Base-by-base conservation (phyloP, 2,797 vertebrate genomes). In the Chromis chromis region DNA sequence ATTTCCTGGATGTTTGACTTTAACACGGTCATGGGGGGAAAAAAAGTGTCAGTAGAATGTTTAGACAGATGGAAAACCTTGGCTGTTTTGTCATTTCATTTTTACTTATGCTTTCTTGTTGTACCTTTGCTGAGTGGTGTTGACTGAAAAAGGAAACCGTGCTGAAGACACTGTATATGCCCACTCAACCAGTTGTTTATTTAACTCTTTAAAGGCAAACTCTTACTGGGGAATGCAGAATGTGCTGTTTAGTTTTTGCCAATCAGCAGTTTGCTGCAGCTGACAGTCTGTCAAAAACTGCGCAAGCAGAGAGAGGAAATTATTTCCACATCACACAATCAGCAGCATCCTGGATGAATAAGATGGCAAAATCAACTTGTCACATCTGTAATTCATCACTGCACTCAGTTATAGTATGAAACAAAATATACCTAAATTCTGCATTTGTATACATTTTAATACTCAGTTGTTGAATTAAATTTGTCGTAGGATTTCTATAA, bases 101-200 rank as follows among this genome's bases (percentile, higher is more conserved):
- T 84, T 91, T 84, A 89, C 78, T 84, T 85, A 86, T 81, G 71
- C 64, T 52, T 60, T 58, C 82, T 78, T 40, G 65, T 75, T 88
- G 81, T 90, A 65, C 85, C 79, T 86, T 90, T 76, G 50, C 80
- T 80, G 79, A 90, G 83, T 88, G 80, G 70, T 91, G 78, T 86
- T 91, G 89, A 88, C 84, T 91, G 89, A 86, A 89, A 89, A 88
- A 87, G 84, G 85, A 87, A 88, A 82, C 65, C 10, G 33, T 59
- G 76, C 68, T 39, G 53, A 79, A 67, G 79, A 86, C 86, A 77
- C 61, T 82, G 82, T 79, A 75, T 81, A 59, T 75, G 69, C 36
- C 65, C 24, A 22, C 70, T 86, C 78, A 44, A 50, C 71, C 17
- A 17, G 52, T 1, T 87, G 82, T 92, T 89, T 92, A 86, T 93